A percentile compares a stretch with the other conserved stretches of the same genome.
These are phyloP conservation scores for Sylvilagus bachmani DNA, from an alignment of 2,113 vertebrate species.

Conservation along the genomic window DNA sequence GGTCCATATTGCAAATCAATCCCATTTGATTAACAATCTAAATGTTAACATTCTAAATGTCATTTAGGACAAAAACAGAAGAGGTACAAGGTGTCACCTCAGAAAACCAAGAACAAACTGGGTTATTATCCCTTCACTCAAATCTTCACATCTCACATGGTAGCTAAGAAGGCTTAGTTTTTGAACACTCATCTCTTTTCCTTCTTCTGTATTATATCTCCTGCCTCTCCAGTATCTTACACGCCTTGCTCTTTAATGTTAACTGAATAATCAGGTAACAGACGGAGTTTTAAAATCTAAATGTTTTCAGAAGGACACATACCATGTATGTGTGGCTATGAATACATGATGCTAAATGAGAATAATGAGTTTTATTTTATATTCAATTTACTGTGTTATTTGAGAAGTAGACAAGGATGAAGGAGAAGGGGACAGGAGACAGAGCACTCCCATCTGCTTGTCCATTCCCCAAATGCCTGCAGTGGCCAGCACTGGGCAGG, in stretches of 20 bases:
- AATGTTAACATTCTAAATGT: background rate
- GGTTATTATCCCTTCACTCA: background rate
- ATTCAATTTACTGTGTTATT: too few relatives aligned
- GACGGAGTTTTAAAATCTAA: background rate
- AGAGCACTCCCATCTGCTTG: too few relatives aligned
- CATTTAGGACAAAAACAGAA: background rate
- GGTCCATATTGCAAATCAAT: background rate
- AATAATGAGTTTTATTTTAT: background rate
- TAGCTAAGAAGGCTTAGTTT: background rate
- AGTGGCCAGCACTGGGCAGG: too few relatives aligned
- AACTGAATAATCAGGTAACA: constrained; percentile 1
- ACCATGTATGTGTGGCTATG: background rate
- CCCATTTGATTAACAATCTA: background rate
- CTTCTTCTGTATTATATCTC: background rate
- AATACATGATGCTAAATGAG: background rate
- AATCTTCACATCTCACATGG: background rate
- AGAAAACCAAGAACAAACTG: background rate
- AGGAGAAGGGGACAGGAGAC: too few relatives aligned
- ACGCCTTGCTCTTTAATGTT: background rate
- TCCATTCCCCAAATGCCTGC: too few relatives aligned
- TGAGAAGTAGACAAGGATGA: too few relatives aligned
- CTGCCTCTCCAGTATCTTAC: background rate
- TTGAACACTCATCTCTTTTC: background rate
- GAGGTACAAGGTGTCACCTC: background rate
- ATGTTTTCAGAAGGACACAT: constrained; percentile 10